Percentiles rank a stretch among this genome's conserved stretches.
phyloP scores from a whole-genome alignment of 2,888 invertebrate genomes.

The Tillus elongatus region DNA sequence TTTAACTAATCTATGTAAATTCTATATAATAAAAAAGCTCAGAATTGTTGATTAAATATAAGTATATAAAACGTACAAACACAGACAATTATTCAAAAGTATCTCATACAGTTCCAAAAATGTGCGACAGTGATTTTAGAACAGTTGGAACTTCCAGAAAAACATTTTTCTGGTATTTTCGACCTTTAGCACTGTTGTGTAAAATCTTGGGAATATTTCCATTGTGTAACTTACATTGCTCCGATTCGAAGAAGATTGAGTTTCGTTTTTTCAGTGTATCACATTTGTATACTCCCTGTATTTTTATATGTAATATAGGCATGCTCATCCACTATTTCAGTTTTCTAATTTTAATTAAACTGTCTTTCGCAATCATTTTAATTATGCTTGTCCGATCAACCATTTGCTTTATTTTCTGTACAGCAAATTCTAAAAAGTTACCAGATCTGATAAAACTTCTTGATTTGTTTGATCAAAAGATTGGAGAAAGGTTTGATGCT shows the following conservation, averaged over 20 bases:
- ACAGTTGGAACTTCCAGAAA: no score
- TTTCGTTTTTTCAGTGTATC: constrained; percentile 1
- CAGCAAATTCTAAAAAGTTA: neutral
- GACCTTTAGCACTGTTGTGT: neutral
- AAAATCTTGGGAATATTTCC: neutral
- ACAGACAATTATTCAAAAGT: no score
- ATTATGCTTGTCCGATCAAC: neutral
- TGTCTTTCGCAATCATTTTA: constrained; percentile 1
- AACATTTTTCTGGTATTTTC: constrained; percentile 2
- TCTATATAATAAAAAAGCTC: no score
- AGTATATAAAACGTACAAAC: no score
- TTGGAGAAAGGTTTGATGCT: neutral
- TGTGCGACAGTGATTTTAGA: no score
- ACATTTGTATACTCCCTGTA: neutral
- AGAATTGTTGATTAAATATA: no score
- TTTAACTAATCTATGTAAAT: no score
- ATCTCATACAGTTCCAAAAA: no score
- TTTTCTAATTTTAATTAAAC: neutral
- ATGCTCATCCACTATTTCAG: no score
- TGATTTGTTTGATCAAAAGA: neutral
- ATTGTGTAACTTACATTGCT: neutral
- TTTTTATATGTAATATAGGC: neutral
- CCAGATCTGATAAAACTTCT: neutral
- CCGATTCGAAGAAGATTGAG: neutral
- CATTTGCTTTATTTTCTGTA: neutral